A percentile compares a stretch with the other conserved stretches of the same genome.
phyloP scores from a whole-genome alignment of 2,797 vertebrate genomes.

The Monodelphis domestica region DNA sequence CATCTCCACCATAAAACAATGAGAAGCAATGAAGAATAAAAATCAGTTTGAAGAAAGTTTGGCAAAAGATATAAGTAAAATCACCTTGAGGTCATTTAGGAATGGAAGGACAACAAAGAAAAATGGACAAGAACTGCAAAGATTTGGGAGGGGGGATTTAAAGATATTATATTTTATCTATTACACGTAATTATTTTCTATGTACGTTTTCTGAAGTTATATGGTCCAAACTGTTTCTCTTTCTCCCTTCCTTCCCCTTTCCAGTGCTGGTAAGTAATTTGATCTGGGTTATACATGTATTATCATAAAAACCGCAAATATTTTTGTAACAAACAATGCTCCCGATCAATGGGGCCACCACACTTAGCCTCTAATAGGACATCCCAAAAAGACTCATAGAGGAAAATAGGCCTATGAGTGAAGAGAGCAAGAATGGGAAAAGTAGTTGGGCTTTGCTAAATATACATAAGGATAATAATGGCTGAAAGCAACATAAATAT shows the following conservation, averaged over 20 bases:
- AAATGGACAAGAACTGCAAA: background rate
- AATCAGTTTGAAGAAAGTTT: background rate
- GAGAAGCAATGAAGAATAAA: background rate
- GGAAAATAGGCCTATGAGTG: background rate
- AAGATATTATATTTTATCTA: too few relatives aligned
- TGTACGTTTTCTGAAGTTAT: too few relatives aligned
- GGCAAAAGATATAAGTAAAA: background rate
- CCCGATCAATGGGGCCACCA: background rate
- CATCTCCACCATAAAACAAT: background rate
- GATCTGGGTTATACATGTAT: too few relatives aligned
- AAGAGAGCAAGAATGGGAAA: background rate
- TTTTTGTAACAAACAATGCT: background rate
- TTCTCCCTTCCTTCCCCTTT: too few relatives aligned
- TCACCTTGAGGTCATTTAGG: too few relatives aligned
- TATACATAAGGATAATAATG: background rate
- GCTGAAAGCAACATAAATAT: background rate
- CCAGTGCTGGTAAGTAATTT: too few relatives aligned
- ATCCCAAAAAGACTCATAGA: background rate
- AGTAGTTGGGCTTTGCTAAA: background rate
- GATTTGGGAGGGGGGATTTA: too few relatives aligned
- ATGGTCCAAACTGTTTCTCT: too few relatives aligned
- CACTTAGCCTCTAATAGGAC: background rate
- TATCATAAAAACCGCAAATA: background rate
- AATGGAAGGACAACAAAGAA: background rate
- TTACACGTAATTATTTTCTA: too few relatives aligned